These are phyloP conservation scores for Myotis brandtii DNA, from an alignment of 2,113 vertebrate genomes.

Conservation along the genomic window DNA sequence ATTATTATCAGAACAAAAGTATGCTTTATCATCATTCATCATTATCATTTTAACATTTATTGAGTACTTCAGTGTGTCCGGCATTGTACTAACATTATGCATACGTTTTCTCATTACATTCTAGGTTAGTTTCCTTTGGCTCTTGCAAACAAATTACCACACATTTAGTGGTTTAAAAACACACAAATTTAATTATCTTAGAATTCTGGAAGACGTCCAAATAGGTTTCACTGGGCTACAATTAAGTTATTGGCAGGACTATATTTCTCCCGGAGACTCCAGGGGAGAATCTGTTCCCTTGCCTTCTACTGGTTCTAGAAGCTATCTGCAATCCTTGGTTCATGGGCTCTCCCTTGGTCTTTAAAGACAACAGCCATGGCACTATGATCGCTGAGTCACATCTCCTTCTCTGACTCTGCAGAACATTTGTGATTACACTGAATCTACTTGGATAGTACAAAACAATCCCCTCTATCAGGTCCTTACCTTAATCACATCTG, in stretches of 20 bases:
- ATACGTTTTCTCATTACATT: background rate
- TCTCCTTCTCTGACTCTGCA: background rate
- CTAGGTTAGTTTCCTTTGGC: background rate
- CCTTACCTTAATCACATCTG: background rate
- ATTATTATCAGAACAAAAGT: background rate
- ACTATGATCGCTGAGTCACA: background rate
- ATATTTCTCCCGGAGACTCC: background rate
- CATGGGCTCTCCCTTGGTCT: background rate
- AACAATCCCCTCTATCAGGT: background rate
- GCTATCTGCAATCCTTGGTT: background rate
- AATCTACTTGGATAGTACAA: background rate
- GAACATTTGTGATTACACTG: background rate
- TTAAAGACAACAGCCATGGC: background rate
- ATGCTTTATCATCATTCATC: background rate
- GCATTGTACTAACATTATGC: background rate
- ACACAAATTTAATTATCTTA: background rate
- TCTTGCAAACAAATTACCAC: background rate
- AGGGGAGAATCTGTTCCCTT: background rate
- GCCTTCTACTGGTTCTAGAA: background rate
- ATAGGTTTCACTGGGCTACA: background rate
- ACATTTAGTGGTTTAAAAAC: background rate
- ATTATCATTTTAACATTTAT: background rate
- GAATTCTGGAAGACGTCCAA: background rate
- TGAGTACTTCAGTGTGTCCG: background rate
- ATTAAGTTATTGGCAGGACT: background rate